Evolutionary conservation across 35 echinoderm and acorn worm genomes (phyloP), one percentile per base, ranked within the genome.

Genomic region (Amphiura filiformis): DNA sequence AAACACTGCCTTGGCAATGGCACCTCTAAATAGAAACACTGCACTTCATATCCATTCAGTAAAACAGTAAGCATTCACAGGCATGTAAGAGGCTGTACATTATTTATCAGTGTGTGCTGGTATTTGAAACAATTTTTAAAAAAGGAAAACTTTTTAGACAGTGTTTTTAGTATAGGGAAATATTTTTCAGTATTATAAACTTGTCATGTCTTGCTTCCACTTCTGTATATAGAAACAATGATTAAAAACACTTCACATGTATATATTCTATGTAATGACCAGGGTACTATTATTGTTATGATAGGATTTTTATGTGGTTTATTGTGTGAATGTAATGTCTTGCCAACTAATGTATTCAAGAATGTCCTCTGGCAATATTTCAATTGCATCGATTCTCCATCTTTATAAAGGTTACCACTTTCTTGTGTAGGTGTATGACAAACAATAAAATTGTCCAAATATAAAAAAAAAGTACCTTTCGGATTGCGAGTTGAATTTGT

Each of bases 131-230:
- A n/a, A n/a, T n/a, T n/a, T n/a, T n/a, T n/a, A n/a, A 52, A 52
- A 20, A 52, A 20, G 44, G 44, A 52, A 70, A 70, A 70, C 15
- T 70, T 70, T 70, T 70, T 70, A 70, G 61, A 70, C 61, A 70
- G 61, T 70, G 61, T 70, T 70, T 70, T 70, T 70, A 70, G 61
- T 30, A 70, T 70, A 70, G 61, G 61, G 61, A 70, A 70, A 70
- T 70, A 70, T 70, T 70, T 70, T 70, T 70, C 61, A 70, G 61
- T 70, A 70, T 70, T 70, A 70, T 70, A n/a, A 18, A 26, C 61
- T 52, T 70, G 61, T 70, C 61, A 70, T 70, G 61, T 70, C 61
- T 70, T 70, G 61, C 61, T 70, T 70, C 61, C 61, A 70, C 61
- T 26, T 47, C 41, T 70, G 61, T 70, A 70, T 15, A 70, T 70